phyloP scores from a whole-genome alignment of 2,888 invertebrate genomes.

The Aleiodes leptofemur region DNA sequence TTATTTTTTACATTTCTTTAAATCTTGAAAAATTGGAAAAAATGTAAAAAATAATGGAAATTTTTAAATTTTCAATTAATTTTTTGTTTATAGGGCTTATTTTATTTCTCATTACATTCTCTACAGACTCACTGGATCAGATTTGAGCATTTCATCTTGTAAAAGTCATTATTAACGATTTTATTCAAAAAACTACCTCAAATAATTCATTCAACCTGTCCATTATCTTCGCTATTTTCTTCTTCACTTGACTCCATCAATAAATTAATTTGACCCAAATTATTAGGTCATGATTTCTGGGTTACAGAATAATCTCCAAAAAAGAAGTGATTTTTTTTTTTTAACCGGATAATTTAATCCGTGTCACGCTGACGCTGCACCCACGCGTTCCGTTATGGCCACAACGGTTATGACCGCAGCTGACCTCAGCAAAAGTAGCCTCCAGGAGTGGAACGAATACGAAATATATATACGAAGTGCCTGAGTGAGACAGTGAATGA shows the following conservation, averaged over 20 bases:
- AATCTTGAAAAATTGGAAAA: no score
- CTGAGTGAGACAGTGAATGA: slow-evolving; percentile 36
- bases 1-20: no score
- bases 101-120: no score
- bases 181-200: no score
- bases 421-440: slow-evolving; percentile 62
- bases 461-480: slow-evolving; percentile 47
- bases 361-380: slow-evolving; percentile 67
- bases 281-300: slow-evolving; percentile 5
- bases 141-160: no score
- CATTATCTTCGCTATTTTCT: no score
- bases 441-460: slow-evolving; percentile 48
- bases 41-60: no score
- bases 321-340: not conserved
- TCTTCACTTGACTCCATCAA: slow-evolving; percentile 1
- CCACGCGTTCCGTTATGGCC: slow-evolving; percentile 66
- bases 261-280: not conserved
- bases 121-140: no score
- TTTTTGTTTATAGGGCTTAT: no score
- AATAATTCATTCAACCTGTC: no score
- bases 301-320: not conserved
- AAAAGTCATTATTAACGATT: no score
- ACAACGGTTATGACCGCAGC: slow-evolving; percentile 64
- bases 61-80: no score
- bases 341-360: slow-evolving; percentile 56